A percentile compares a stretch with the other conserved stretches of the same genome.
Evolutionary conservation across 2,113 vertebrate species (phyloP).

Genomic region (Daphoenositta chrysoptera): DNA sequence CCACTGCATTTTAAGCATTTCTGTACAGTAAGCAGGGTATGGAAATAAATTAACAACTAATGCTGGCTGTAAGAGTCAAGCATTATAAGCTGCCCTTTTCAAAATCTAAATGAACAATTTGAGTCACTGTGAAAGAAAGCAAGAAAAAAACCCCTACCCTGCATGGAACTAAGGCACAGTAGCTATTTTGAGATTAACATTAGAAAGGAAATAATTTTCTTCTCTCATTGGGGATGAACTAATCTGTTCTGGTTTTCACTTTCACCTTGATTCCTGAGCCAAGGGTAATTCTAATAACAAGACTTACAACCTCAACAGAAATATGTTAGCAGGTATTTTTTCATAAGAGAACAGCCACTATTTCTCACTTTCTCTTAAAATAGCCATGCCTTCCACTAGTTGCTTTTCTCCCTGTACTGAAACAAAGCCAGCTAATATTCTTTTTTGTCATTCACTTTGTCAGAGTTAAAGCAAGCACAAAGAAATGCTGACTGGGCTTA

Average conservation of each 20-base stretch:
- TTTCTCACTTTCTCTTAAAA: neutral
- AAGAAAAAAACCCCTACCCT: neutral
- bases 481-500: neutral
- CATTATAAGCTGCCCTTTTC: neutral
- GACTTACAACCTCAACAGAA: neutral
- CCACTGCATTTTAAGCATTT: neutral
- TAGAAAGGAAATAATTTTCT: neutral
- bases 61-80: neutral
- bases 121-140: neutral
- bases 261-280: neutral
- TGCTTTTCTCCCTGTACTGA: neutral
- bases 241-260: neutral
- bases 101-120: neutral
- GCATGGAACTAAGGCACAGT: neutral
- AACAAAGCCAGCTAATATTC: neutral
- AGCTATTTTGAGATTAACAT: neutral
- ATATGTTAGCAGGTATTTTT: neutral
- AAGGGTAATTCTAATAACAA: neutral
- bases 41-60: neutral
- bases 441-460: neutral
- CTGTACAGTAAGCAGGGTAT: neutral
- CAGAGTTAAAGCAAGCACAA: neutral
- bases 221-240: neutral
- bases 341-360: neutral
- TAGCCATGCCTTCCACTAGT: neutral